Percentiles rank a stretch among this genome's conserved stretches.
phyloP scores from a whole-genome alignment of 2,113 vertebrate species.

The pig (Sus scrofa) region T2T-Sscrofa CM000823.6:21541501-21542000 shows the following conservation, averaged over 20 bases:
- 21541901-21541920: neutral
- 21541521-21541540: neutral
- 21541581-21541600: neutral
- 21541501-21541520: neutral
- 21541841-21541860: neutral
- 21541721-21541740: neutral
- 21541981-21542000: neutral
- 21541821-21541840: neutral
- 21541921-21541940: neutral
- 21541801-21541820: neutral
- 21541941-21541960: neutral
- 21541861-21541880: neutral
- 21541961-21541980: neutral
- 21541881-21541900: neutral
- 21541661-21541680: neutral
- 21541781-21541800: neutral
- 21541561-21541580: neutral
- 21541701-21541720: neutral
- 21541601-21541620: neutral
- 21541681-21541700: neutral
- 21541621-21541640: rapidly evolving
- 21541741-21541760: neutral
- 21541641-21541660: neutral
- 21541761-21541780: neutral
- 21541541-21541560: neutral